Percentiles rank a stretch among this genome's conserved stretches.
Evolutionary conservation across 2,797 vertebrate genomes (phyloP).

Genomic region (Anas bahamensis): DNA sequence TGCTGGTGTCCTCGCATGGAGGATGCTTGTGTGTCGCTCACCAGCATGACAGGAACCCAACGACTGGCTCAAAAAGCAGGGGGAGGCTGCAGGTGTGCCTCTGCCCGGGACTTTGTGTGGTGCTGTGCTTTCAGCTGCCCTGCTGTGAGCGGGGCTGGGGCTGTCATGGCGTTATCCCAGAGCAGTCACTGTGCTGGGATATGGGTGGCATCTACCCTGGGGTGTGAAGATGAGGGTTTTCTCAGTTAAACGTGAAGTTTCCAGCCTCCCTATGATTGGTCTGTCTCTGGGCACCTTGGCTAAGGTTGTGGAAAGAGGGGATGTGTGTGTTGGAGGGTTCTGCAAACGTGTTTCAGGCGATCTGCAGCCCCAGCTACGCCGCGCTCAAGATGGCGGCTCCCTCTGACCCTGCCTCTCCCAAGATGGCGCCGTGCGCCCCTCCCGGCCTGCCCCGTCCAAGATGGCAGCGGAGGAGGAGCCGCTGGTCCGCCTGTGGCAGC

Average conservation of each 20-base stretch:
- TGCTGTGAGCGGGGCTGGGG: fast-evolving
- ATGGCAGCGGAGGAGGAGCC: neutral
- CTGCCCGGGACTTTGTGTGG: fast-evolving
- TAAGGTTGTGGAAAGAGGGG: too few species aligned
- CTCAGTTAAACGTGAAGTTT: neutral
- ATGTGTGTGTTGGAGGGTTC: neutral
- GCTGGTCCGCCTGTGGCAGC: slow-evolving; percentile 67
- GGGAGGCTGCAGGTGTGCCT: neutral
- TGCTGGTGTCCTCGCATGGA: neutral
- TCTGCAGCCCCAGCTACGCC: neutral
- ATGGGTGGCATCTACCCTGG: too few species aligned
- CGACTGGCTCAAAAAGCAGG: fast-evolving
- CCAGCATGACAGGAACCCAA: neutral
- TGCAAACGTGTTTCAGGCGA: neutral
- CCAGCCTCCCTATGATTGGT: too few species aligned
- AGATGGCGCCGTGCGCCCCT: neutral
- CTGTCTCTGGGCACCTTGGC: neutral
- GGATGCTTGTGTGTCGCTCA: neutral
- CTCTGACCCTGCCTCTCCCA: neutral
- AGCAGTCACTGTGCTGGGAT: neutral
- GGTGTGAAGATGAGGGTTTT: neutral
- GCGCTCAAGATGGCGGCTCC: neutral
- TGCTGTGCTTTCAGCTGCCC: fast-evolving
- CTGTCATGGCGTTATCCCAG: neutral
- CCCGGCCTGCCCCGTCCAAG: neutral